Percentiles rank a stretch among this genome's conserved stretches.
Conservation (phyloP, 64 coral and sea anemone genomes). For the Montipora efflorescens region DNA sequence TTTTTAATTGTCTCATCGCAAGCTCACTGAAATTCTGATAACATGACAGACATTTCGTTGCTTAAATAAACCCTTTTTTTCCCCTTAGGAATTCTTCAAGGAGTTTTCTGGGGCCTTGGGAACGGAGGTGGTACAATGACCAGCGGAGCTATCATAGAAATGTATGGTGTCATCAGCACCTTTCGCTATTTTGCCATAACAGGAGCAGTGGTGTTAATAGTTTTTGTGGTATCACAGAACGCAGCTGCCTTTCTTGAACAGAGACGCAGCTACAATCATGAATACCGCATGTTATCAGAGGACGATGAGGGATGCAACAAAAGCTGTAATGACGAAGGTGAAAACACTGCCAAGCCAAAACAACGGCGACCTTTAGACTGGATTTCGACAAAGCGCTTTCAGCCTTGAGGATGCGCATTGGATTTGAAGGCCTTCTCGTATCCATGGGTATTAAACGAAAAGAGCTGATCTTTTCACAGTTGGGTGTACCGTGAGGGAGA, state of each 20-base stretch:
- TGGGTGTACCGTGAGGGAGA: no score
- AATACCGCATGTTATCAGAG: slow-evolving; percentile 4
- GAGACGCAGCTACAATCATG: neutral
- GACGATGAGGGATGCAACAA: neutral
- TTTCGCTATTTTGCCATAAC: slow-evolving; percentile 74
- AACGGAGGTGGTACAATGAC: slow-evolving; percentile 93
- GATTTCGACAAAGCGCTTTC: no score
- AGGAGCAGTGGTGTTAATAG: slow-evolving; percentile 18
- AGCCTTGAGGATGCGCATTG: no score
- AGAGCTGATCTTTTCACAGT: no score
- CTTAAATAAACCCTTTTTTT: no score
- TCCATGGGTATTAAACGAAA: no score
- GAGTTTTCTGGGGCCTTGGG: slow-evolving; percentile 91
- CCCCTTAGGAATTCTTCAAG: slow-evolving; percentile 89
- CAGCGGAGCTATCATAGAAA: slow-evolving; percentile 76
- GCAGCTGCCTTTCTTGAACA: neutral
- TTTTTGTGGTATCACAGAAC: slow-evolving; percentile 47
- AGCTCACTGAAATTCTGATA: no score
- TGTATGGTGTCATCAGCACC: slow-evolving; percentile 59
- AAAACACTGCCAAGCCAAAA: neutral
- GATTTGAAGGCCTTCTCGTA: no score
- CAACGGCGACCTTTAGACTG: no score
- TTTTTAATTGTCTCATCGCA: no score
- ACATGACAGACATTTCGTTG: no score
- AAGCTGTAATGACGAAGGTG: neutral